phyloP scores from a whole-genome alignment of 2,113 vertebrate species.

The Saguinus imperator region DNA sequence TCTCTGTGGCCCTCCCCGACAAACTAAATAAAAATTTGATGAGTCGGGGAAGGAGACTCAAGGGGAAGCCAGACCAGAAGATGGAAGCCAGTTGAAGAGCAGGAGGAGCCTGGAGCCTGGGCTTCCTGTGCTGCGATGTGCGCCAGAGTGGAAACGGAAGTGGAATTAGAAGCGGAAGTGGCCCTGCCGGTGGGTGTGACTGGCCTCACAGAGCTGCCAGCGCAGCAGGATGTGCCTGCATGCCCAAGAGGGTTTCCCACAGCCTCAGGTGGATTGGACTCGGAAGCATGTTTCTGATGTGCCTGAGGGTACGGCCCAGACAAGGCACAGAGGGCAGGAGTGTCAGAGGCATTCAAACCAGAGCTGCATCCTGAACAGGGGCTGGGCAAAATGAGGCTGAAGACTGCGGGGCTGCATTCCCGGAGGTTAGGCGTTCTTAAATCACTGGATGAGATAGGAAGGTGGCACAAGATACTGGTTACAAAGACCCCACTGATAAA shows the following conservation, averaged over 20 bases:
- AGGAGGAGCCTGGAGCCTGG: neutral
- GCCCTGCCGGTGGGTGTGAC: neutral
- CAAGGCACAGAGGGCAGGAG: neutral
- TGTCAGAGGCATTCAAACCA: no score
- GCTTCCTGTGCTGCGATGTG: no score
- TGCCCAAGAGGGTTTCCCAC: neutral
- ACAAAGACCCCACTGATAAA: no score
- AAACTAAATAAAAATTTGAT: neutral
- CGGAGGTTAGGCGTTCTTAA: no score
- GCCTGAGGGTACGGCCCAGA: neutral
- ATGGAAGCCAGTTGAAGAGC: no score
- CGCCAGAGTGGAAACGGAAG: neutral
- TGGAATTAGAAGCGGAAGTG: neutral
- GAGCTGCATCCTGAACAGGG: no score
- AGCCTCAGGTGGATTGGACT: neutral
- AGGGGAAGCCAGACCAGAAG: neutral
- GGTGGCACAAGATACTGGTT: no score
- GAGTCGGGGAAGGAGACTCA: neutral
- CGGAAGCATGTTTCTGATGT: neutral
- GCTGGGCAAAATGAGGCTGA: no score
- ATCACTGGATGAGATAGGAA: no score
- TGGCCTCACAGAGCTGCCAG: neutral
- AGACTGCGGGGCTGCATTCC: no score
- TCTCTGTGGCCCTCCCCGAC: fast-evolving
- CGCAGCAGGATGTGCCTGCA: neutral